phyloP scores from a whole-genome alignment of 2,113 vertebrate species.

The Paedocypris sp. region DNA sequence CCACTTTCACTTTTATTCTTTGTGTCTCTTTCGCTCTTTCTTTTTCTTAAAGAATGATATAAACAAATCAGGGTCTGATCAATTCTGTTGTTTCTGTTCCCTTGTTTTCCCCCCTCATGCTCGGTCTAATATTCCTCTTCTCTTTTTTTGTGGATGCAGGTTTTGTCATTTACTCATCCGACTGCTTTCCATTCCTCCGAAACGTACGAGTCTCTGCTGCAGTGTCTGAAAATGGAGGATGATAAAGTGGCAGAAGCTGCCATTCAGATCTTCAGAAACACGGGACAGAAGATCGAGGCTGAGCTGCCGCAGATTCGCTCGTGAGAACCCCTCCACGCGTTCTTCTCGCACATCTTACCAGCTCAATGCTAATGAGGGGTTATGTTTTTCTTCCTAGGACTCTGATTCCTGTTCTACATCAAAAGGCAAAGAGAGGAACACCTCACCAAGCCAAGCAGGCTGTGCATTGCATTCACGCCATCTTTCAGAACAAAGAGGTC shows the following conservation, averaged over 20 bases:
- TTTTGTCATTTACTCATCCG: constrained; percentile 97
- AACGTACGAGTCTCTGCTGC: constrained; percentile 95
- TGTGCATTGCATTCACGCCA: constrained; percentile 95
- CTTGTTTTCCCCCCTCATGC: neutral
- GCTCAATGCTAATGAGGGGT: too few relatives aligned
- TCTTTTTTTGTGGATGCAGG: constrained; percentile 54
- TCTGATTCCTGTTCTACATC: constrained; percentile 94
- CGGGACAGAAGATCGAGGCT: constrained; percentile 95
- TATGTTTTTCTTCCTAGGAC: constrained; percentile 59
- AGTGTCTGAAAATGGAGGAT: constrained; percentile 99
- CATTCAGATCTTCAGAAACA: constrained; percentile 98
- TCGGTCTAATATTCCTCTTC: neutral
- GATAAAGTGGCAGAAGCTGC: constrained; percentile 98
- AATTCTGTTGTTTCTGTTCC: too few relatives aligned
- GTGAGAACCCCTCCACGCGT: constrained; percentile 62
- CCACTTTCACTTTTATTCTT: too few relatives aligned
- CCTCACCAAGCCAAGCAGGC: constrained; percentile 98
- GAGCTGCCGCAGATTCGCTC: constrained; percentile 95
- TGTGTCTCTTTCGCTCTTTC: too few relatives aligned
- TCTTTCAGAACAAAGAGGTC: constrained; percentile 98
- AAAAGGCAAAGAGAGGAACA: constrained; percentile 96
- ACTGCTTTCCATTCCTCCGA: constrained; percentile 97
- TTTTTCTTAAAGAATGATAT: too few relatives aligned
- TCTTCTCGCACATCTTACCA: too few relatives aligned
- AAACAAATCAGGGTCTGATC: too few relatives aligned